Conservation (phyloP, 2,113 vertebrate species). For the Hoplias malabaricus region DNA sequence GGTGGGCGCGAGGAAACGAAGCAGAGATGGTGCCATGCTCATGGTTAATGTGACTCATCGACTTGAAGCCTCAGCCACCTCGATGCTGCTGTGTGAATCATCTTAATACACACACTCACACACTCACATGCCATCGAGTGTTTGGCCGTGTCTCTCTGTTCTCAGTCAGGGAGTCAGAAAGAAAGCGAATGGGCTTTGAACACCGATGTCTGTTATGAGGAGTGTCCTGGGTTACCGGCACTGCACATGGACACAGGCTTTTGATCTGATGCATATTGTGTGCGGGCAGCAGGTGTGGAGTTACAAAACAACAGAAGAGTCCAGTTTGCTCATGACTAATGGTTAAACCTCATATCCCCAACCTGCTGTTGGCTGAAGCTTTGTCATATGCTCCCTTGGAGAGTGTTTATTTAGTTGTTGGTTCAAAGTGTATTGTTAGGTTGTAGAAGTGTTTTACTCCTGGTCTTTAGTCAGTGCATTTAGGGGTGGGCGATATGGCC, state of each 20-base stretch:
- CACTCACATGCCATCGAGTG: slow-evolving; percentile 43
- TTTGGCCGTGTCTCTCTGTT: slow-evolving; percentile 17
- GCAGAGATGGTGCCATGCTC: slow-evolving; percentile 61
- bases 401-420: background rate
- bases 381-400: slow-evolving; percentile 14
- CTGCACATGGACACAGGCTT: slow-evolving; percentile 21
- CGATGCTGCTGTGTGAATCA: slow-evolving; percentile 71
- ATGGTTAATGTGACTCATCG: slow-evolving; percentile 75
- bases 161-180: slow-evolving; percentile 41
- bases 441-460: background rate
- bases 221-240: slow-evolving; percentile 28
- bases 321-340: slow-evolving; percentile 30
- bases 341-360: slow-evolving; percentile 22
- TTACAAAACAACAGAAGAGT: slow-evolving; percentile 46
- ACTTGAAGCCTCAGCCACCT: slow-evolving; percentile 67
- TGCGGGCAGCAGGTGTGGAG: slow-evolving; percentile 45
- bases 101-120: slow-evolving; percentile 52
- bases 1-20: slow-evolving; percentile 57
- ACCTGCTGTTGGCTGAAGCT: background rate
- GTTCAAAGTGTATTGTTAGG: background rate
- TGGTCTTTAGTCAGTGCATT: background rate
- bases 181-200: slow-evolving; percentile 62
- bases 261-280: slow-evolving; percentile 36
- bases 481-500: no score
- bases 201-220: slow-evolving; percentile 52